phyloP scores from a whole-genome alignment of 2,888 invertebrate species.

The Pocota personata region DNA sequence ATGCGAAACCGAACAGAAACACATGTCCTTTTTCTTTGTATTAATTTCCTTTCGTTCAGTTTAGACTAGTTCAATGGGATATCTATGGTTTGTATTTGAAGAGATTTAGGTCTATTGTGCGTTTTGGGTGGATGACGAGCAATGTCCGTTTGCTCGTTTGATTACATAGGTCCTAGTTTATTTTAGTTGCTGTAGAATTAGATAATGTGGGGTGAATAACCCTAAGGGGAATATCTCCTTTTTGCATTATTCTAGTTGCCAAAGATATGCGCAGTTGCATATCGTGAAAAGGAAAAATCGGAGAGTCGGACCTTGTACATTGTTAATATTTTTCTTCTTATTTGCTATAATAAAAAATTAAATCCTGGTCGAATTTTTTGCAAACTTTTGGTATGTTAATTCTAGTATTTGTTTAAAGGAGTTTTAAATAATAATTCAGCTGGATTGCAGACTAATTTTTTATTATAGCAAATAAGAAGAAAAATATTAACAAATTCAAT shows the following conservation, averaged over 20 bases:
- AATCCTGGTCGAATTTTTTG: too few relatives aligned
- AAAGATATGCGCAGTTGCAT: not conserved
- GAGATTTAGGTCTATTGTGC: not conserved
- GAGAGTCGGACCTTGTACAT: too few relatives aligned
- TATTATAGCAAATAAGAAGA: too few relatives aligned
- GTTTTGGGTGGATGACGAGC: not conserved
- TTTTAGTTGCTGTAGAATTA: not conserved
- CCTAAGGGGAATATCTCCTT: not conserved
- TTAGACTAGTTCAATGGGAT: slow-evolving; percentile 33
- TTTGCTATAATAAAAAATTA: too few relatives aligned
- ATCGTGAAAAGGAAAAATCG: too few relatives aligned
- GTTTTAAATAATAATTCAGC: too few relatives aligned
- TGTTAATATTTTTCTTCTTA: too few relatives aligned
- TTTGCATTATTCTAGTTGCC: too few relatives aligned
- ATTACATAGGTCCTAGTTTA: not conserved
- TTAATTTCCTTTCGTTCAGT: slow-evolving; percentile 52
- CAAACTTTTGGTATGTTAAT: too few relatives aligned
- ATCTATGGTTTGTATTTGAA: not conserved
- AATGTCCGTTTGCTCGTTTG: not conserved
- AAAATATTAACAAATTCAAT: too few relatives aligned
- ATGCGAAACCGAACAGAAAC: slow-evolving; percentile 56
- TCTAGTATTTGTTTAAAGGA: too few relatives aligned
- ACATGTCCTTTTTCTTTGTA: slow-evolving; percentile 47
- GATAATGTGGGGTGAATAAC: not conserved
- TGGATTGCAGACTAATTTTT: too few relatives aligned